Base-by-base conservation (phyloP, 2,797 vertebrate genomes). In the Euphonia xanthogaster region DNA sequence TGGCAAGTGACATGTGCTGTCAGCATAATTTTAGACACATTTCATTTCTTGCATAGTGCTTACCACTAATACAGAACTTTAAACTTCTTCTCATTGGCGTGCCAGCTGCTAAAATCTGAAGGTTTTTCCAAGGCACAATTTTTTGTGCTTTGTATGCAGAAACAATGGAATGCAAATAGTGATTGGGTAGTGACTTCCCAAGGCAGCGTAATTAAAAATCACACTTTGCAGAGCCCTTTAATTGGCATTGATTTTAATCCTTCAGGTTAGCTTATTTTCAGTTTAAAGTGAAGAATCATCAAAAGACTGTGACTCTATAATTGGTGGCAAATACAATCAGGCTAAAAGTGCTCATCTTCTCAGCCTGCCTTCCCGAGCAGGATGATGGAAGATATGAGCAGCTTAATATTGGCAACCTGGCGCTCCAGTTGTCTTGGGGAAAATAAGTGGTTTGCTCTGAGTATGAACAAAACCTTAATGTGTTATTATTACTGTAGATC, bases 351-450 rank as follows among this genome's bases (percentile, higher is more conserved):
- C 40, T 77, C 19, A 3, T 76, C 54, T 62, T 76, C 67, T 61
- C 57, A 48, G 40, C 58, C 55, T 5, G 2, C 61, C 73, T 77
- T 89, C 47, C 53, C 4, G 31, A 73, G 70, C 51, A 75, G 47
- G 54, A 54, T 93, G 90, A 85, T 53, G 79, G 75, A 95, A 95
- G 84, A 88, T 62, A 83, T 3, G 10, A 93, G 65, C 24, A 74
- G 57, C 54, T 96, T 79, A 50, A 51, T 96, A 93, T 78, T 94
- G 53, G 80, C 72, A 95, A 80, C 93, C 51, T 42, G 35, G 79
- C 90, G 65, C 87, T 81, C 22, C 81, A 75, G 82, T 91, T 94
- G 84, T 79, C 97, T 68, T 63, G 79, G 81, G 88, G 33, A 94
- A 40, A 96, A 88, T 68, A 91, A 76, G 39, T 22, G 7, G 25